phyloP scores from a whole-genome alignment of 2,888 invertebrate genomes.

The Luffia ferchaultella region DNA sequence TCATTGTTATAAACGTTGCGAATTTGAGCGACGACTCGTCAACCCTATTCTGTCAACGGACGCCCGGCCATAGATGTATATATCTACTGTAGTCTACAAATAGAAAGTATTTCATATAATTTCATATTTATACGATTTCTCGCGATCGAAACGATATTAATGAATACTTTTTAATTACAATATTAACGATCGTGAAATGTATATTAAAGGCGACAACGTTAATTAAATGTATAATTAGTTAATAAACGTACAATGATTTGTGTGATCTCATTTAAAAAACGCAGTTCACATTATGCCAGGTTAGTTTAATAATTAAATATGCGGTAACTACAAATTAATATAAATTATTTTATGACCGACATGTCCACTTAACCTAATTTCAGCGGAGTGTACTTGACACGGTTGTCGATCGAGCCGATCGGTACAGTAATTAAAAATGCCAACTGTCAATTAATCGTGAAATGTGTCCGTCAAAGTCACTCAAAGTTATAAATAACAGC shows the following conservation, averaged over 20 bases:
- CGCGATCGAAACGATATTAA: no score
- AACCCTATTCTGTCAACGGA: slow-evolving; percentile 1
- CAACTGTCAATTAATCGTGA: slow-evolving; percentile 47
- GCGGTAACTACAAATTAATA: background rate
- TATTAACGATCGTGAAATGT: no score
- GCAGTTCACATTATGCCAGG: background rate
- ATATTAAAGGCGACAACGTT: no score
- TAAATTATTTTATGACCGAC: background rate
- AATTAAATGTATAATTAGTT: no score
- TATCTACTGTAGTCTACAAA: no score
- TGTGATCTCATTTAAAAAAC: background rate
- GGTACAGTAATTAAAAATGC: slow-evolving; percentile 32
- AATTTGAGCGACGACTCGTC: slow-evolving; percentile 8
- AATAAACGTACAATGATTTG: no score
- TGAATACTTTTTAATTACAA: no score
- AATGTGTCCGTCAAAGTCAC: slow-evolving; percentile 43
- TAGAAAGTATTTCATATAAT: no score
- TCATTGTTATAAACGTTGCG: background rate
- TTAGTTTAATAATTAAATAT: background rate
- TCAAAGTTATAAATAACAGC: background rate
- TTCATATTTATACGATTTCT: no score
- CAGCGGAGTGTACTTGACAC: background rate
- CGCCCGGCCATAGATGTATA: no score
- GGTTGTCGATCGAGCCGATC: background rate
- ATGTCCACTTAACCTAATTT: background rate